Percentiles rank a stretch among this genome's conserved stretches.
These are phyloP conservation scores for Nothocercus nigrocapillus DNA, from an alignment of 2,113 vertebrate genomes.

Conservation along the genomic window DNA sequence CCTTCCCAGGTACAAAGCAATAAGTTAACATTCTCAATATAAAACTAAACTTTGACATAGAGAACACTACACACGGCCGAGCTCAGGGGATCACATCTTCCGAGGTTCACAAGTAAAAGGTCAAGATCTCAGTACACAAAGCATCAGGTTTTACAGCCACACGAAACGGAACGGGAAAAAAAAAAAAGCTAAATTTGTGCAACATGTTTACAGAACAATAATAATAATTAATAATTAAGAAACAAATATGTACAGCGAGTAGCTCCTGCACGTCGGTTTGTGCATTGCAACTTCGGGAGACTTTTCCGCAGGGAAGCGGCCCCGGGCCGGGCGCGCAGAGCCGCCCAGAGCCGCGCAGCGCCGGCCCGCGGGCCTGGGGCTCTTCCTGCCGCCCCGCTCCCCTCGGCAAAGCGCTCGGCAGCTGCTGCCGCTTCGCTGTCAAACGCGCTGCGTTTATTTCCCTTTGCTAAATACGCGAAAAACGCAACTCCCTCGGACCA, in stretches of 20 bases:
- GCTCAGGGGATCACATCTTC: conserved; percentile 87
- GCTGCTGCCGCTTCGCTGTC: not conserved
- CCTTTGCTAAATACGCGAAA: conserved; percentile 49
- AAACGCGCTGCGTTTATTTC: conserved; percentile 7
- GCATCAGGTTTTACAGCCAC: conserved; percentile 90
- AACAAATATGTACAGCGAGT: conserved; percentile 82
- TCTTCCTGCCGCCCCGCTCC: not conserved
- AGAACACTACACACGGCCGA: conserved; percentile 89
- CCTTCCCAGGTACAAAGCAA: conserved; percentile 88
- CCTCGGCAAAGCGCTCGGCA: conserved; percentile 1
- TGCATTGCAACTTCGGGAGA: conserved; percentile 73
- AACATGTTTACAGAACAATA: conserved; percentile 84
- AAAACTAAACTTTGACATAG: conserved; percentile 98
- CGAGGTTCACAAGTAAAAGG: conserved; percentile 87
- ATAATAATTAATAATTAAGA: conserved; percentile 54
- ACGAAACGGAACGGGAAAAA: conserved; percentile 77
- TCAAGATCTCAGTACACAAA: conserved; percentile 89
- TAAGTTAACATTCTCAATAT: conserved; percentile 98
- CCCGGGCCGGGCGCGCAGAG: conserved; percentile 42
- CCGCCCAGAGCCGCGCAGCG: conserved; percentile 44
- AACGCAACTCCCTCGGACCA: conserved; percentile 42
- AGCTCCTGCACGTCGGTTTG: conserved; percentile 72
- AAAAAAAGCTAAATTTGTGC: conserved; percentile 82
- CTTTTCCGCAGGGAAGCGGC: conserved; percentile 49
- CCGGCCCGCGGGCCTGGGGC: not conserved